phyloP scores from a whole-genome alignment of 2,888 invertebrate species.

The Azorinus chamasolen region DNA sequence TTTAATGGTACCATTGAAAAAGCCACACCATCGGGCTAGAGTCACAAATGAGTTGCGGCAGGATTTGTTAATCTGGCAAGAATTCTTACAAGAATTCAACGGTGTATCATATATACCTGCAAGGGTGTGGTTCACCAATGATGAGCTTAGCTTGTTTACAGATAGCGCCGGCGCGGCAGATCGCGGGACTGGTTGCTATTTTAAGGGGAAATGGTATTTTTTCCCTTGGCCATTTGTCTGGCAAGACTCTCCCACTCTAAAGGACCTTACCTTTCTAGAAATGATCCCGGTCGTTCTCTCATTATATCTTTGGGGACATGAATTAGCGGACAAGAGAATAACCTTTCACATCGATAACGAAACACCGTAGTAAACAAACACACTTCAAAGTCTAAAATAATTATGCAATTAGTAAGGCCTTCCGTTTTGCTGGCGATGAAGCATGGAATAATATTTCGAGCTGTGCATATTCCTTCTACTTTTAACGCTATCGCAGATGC shows the following conservation, averaged over 20 bases:
- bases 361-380: constrained; percentile 16
- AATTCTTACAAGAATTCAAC: not conserved
- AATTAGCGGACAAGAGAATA: too few species aligned
- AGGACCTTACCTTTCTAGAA: too few species aligned
- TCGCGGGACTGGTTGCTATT: too few species aligned
- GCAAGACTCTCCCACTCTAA: constrained; percentile 16
- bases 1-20: not conserved
- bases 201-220: constrained; percentile 11
- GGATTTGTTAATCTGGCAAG: not conserved
- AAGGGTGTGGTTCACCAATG: constrained; percentile 12
- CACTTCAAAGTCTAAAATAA: constrained; percentile 23
- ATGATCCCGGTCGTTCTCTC: too few species aligned
- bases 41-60: not conserved
- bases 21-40: not conserved
- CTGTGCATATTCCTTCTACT: constrained; percentile 14
- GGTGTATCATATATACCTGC: not conserved
- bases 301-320: too few species aligned
- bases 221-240: constrained; percentile 6
- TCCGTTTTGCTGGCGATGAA: too few species aligned
- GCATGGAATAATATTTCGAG: too few species aligned
- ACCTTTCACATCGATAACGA: too few species aligned
- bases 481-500: constrained; percentile 18
- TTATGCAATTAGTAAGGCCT: constrained; percentile 11
- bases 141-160: constrained; percentile 14
- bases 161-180: constrained; percentile 16